Percentiles rank a stretch among this genome's conserved stretches.
Evolutionary conservation across 2,797 vertebrate species (phyloP).

Genomic region (Australoheros facetus): DNA sequence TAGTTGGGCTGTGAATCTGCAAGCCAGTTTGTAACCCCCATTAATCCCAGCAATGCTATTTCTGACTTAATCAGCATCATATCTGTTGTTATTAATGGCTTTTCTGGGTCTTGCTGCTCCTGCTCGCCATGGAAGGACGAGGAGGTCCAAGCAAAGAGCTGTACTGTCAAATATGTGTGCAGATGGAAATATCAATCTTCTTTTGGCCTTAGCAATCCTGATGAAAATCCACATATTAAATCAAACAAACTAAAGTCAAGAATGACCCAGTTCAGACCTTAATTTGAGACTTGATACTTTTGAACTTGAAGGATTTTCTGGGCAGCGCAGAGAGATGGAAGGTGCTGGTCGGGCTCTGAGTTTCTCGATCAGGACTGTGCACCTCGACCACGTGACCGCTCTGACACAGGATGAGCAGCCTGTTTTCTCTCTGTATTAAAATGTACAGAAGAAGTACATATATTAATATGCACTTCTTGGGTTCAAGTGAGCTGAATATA

Average conservation of each 20-base stretch:
- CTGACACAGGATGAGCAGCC: slow-evolving; percentile 87
- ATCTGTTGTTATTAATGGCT: not conserved
- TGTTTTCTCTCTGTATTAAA: slow-evolving; percentile 78
- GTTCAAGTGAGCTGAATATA: not conserved
- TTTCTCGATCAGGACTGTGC: slow-evolving; percentile 68
- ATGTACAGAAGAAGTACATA: not conserved
- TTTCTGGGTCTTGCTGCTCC: not conserved
- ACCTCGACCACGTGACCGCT: slow-evolving; percentile 88
- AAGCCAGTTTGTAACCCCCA: not conserved
- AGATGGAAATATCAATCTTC: not conserved
- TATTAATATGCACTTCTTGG: not conserved
- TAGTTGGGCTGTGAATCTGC: not conserved
- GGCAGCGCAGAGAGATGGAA: slow-evolving; percentile 82
- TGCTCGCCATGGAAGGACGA: not conserved
- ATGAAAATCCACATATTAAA: not conserved
- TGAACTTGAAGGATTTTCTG: slow-evolving; percentile 85
- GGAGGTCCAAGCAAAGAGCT: not conserved
- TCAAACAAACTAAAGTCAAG: not conserved
- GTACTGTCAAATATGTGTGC: not conserved
- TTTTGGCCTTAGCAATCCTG: not conserved
- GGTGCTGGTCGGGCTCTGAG: slow-evolving; percentile 62
- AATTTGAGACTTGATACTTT: slow-evolving; percentile 90
- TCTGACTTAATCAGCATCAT: not conserved
- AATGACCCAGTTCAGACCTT: slow-evolving; percentile 61
- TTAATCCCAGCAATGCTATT: not conserved